Base-by-base conservation (phyloP, 53 echinoderm and acorn worm species). In the Crossaster papposus region DNA sequence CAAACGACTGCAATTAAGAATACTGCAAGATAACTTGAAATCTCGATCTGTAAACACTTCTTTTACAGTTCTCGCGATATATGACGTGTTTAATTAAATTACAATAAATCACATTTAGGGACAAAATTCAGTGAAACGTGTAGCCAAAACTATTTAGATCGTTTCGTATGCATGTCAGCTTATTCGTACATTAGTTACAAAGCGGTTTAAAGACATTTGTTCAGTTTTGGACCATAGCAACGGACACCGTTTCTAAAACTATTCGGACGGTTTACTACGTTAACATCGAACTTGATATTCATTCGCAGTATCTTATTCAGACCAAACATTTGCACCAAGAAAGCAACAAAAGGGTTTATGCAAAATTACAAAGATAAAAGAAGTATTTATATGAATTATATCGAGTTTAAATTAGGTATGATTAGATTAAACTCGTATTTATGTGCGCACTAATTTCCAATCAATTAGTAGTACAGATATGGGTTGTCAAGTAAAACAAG, bases 201-300 rank as follows among this genome's bases (percentile, higher is more conserved):
- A 62, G 15, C 31, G 31, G 0, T 9, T 62, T 33, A 14, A 30
- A 1, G 23, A 20, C 8, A 9, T 34, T 55, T 58, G 36, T 13
- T 13, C 34, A 73, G 33, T 24, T 28, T 72, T 54, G 22, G 54
- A 62, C 87, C 87, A 35, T 87, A 87, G 87, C 87, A 87, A 87
- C 87, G 77, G 87, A n/a, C 58, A n/a, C 72, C 87, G 87, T 87
- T 62, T 76, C 87, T 87, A 87, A 87, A 58, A 68, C 68, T 68
- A 68, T 84, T 3, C 35, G 14, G 51, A 72, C 84, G 22, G 72
- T 17, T 84, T 50, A 84, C 84, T 72, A n/a, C n/a, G 72, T 72
- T 22, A 18, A 32, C 29, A 31, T 64, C 33, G 23, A 31, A 72
- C 32, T 51, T 8, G 22, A 50, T 84, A 84, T 84, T 31, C 30